Evolutionary conservation across 2,797 vertebrate genomes (phyloP).

Genomic region (Melanotaenia pygmaea): DNA sequence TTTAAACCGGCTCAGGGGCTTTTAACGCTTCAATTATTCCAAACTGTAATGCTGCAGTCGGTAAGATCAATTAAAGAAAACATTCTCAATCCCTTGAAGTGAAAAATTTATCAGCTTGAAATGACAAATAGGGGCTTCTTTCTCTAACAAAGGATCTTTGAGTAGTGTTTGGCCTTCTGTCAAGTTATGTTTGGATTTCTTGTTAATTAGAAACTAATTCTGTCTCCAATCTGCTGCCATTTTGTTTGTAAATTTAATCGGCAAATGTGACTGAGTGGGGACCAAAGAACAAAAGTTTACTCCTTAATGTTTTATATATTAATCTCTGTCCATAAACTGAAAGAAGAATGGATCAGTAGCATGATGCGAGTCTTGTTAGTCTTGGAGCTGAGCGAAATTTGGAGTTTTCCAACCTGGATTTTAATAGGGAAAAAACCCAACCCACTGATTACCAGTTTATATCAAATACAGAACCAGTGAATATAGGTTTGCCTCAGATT

Average conservation of each 20-base stretch:
- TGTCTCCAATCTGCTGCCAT: background rate
- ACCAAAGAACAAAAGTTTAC: background rate
- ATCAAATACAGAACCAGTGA: background rate
- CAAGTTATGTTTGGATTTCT: conserved; percentile 19
- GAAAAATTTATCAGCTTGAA: conserved; percentile 1
- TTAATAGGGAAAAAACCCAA: background rate
- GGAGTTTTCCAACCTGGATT: background rate
- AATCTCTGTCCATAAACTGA: background rate
- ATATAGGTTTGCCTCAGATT: background rate
- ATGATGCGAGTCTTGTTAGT: background rate
- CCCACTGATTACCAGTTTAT: background rate
- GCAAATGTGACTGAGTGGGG: background rate
- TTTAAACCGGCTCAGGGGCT: conserved; percentile 54
- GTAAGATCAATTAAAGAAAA: background rate
- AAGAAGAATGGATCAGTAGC: background rate
- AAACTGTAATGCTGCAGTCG: conserved; percentile 6
- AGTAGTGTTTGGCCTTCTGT: background rate
- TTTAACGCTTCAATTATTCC: conserved; percentile 20
- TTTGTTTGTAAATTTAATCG: background rate
- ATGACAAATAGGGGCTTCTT: background rate
- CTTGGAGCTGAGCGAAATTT: background rate
- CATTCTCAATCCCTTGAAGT: background rate
- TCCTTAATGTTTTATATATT: background rate
- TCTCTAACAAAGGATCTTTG: background rate
- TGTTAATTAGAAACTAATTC: conserved; percentile 5